A percentile compares a stretch with the other conserved stretches of the same genome.
phyloP scores from a whole-genome alignment of 2,113 vertebrate species.

The Enhydra lutris region DNA sequence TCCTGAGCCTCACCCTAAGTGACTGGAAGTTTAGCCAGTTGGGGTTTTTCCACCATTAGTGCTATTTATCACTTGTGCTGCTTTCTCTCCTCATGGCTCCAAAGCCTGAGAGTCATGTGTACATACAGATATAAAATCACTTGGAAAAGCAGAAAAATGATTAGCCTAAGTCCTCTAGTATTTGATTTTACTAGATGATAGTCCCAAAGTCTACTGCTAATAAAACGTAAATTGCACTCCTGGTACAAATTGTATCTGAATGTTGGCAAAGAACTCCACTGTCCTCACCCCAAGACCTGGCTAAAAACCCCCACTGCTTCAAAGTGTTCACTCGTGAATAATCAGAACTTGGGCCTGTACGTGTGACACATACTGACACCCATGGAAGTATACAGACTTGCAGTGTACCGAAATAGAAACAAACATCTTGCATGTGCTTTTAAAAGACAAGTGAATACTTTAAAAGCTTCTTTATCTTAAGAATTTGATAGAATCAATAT shows the following conservation, averaged over 20 bases:
- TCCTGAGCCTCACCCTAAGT: constrained; percentile 14
- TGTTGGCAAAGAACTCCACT: neutral
- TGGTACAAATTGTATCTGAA: neutral
- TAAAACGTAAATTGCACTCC: neutral
- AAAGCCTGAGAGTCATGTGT: constrained; percentile 31
- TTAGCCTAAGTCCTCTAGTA: constrained; percentile 9
- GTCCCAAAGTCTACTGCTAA: neutral
- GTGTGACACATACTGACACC: neutral
- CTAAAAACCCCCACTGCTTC: neutral
- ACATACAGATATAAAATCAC: neutral
- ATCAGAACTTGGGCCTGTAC: constrained; percentile 9
- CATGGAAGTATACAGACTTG: neutral
- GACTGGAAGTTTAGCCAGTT: constrained; percentile 11
- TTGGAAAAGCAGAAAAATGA: constrained; percentile 11
- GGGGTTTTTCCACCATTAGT: constrained; percentile 23
- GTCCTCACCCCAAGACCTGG: neutral
- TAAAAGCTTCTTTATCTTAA: constrained; percentile 2
- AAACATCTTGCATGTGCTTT: constrained; percentile 3
- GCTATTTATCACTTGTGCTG: constrained; percentile 40
- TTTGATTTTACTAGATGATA: constrained; percentile 42
- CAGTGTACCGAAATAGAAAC: constrained; percentile 32
- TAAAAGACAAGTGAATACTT: constrained; percentile 29
- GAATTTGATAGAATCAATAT: constrained; percentile 22
- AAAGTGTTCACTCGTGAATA: constrained; percentile 38
- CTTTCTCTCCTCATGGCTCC: constrained; percentile 30